Evolutionary conservation across 37 sponge, comb jelly and placozoan species (phyloP), one percentile per base, ranked within the genome.

Genomic region (Cladorhizidae sp.): DNA sequence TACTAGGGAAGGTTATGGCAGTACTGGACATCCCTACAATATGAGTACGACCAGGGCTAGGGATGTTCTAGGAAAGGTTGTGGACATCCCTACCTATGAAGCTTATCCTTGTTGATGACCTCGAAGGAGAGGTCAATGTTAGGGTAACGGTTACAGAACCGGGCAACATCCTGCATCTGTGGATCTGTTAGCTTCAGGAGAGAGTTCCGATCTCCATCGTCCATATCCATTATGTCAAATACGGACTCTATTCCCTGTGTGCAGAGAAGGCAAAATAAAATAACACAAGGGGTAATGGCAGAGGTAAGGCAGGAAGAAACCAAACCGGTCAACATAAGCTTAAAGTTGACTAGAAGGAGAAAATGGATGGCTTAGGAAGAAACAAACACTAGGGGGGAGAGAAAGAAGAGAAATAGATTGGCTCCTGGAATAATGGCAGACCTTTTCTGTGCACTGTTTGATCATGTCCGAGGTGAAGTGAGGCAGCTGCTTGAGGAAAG

Each of bases 211-310:
- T 85, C 85, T 40, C 78, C 91, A 77, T 98, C 99, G 57, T 98
- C 99, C 91, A 98, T 89, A 50, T 98, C 99, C 91, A 98, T 96
- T 21, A 98, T 69, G 69, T 98, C 99, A 93, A 94, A 96, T 71
- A 98, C 92, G 41, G 91, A 91, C 72, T 98, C 99, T 23, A 98
- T 75, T 3, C 73, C 80, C 89, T 92, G 55, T 37, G 70, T 2
- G 65, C 8, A n/a, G n/a, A n/a, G n/a, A n/a, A n/a, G n/a, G n/a
- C n/a, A n/a, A n/a, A n/a, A n/a, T n/a, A n/a, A n/a, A n/a, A n/a
- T n/a, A n/a, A n/a, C n/a, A n/a, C n/a, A n/a, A n/a, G n/a, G n/a
- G n/a, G n/a, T n/a, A n/a, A n/a, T n/a, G n/a, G n/a, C n/a, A n/a
- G n/a, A n/a, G n/a, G n/a, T n/a, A n/a, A n/a, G n/a, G n/a, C n/a